Evolutionary conservation across 1,140 invertebrate genomes (phyloP).

Genomic region (Drosophila pruinosa): DNA sequence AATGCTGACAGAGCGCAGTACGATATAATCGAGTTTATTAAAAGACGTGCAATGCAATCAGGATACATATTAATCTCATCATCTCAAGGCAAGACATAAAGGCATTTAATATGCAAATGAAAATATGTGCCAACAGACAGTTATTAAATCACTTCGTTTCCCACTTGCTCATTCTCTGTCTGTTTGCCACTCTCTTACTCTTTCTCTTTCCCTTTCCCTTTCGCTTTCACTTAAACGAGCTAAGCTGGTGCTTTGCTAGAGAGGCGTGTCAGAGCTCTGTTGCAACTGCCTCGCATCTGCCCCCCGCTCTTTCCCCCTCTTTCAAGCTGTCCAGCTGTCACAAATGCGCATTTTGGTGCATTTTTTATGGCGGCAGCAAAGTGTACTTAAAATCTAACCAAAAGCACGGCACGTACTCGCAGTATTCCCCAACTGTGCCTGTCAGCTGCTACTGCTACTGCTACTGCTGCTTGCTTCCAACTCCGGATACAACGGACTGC

Average conservation of each 20-base stretch:
- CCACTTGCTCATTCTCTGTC: no score
- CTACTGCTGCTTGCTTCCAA: neutral
- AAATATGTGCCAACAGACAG: slow-evolving; percentile 25
- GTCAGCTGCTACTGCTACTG: slow-evolving; percentile 32
- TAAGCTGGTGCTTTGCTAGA: neutral
- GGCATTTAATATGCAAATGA: slow-evolving; percentile 15
- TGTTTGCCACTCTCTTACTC: neutral
- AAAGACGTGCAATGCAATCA: slow-evolving; percentile 1
- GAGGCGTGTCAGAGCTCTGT: neutral
- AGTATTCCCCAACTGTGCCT: slow-evolving; percentile 53
- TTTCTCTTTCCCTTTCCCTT: neutral
- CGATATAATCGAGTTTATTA: no score
- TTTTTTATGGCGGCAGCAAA: slow-evolving; percentile 41
- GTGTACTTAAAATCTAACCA: slow-evolving; percentile 56
- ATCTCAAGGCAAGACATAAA: neutral
- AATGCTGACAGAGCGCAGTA: no score
- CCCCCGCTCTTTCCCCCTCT: neutral
- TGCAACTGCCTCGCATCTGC: neutral
- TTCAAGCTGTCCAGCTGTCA: slow-evolving; percentile 36
- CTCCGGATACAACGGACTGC: slow-evolving; percentile 11
- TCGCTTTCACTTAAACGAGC: neutral
- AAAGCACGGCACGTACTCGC: slow-evolving; percentile 43
- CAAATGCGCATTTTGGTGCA: slow-evolving; percentile 49
- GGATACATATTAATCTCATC: neutral
- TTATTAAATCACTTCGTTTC: slow-evolving; percentile 18